These are phyloP conservation scores for Eira barbara DNA, from an alignment of 2,113 vertebrate genomes.

Conservation along the genomic window DNA sequence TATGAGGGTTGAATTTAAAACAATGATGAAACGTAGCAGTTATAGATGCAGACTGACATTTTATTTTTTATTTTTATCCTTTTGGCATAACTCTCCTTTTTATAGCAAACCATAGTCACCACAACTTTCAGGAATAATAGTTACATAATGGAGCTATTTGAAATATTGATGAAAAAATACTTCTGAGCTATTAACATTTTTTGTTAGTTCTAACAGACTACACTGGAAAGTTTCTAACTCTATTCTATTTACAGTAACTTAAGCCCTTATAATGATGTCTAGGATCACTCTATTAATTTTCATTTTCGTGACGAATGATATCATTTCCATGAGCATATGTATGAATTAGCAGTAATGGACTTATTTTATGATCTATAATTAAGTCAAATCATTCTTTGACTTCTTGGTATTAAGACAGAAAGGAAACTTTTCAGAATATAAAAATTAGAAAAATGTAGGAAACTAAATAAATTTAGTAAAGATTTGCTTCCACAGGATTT, in stretches of 20 bases:
- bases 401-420: neutral
- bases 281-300: slow-evolving; percentile 40
- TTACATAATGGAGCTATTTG: neutral
- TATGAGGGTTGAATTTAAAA: neutral
- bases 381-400: neutral
- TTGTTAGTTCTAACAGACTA: neutral
- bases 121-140: neutral
- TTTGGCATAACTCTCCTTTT: neutral
- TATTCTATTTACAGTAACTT: slow-evolving; percentile 16
- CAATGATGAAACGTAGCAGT: neutral
- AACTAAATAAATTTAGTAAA: slow-evolving; percentile 15
- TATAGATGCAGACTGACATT: neutral
- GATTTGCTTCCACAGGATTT: neutral
- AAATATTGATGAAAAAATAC: slow-evolving; percentile 34
- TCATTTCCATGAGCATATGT: neutral
- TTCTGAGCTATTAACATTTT: neutral
- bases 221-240: neutral
- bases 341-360: neutral
- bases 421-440: neutral
- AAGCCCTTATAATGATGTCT: neutral
- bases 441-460: neutral
- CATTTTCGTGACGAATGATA: neutral
- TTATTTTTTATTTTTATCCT: neutral
- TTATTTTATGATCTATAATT: slow-evolving; percentile 19
- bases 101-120: neutral